Base-by-base conservation (phyloP, 2,888 invertebrate genomes). In the Pachymerium ferrugineum region DNA sequence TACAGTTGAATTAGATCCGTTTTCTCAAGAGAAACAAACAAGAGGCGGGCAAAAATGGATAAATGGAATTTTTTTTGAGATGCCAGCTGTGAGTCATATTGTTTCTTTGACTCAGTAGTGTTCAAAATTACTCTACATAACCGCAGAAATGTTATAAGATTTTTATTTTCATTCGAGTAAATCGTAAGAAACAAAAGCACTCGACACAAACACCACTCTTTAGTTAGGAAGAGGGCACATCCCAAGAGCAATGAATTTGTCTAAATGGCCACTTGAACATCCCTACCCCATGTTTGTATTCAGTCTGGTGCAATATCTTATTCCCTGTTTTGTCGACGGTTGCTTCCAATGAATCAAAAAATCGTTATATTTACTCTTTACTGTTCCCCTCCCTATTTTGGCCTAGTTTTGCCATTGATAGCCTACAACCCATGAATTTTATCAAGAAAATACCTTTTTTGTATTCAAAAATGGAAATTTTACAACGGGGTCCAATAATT, bases 211-310 rank as follows among this genome's bases (percentile, higher is more conserved):
- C 62, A 62, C 62, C 28, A 62, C 62, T 62, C 62, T 62, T 25
- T 62, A 1, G 28, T 28, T 12, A 28, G 25, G 62, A 62, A 22
- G 62, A 62, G 62, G 47, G 62, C 62, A 62, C 62, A 62, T 62
- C 62, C 14, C 25, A 62, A 62, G 28, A 62, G 62, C 62, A 62
- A 62, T 62, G 62, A 62, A 62, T 62, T 62, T 62, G 62, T 62
- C 62, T 62, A 62, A 62, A 62, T 62, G 62, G 62, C 62, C 62
- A 62, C 62, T 62, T 62, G 62, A 62, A 28, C 62, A 62, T 62
- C 62, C 62, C 62, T 62, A 25, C 62, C 62, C 62, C 62, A 62
- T 62, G 62, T 62, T 62, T 62, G 62, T 62, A 62, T 62, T 62
- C 62, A 62, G 62, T 62, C 62, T 62, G 62, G 25, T 22, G 25